These are phyloP conservation scores for Jaculus jaculus DNA, from an alignment of 2,113 vertebrate genomes.

Conservation along the genomic window DNA sequence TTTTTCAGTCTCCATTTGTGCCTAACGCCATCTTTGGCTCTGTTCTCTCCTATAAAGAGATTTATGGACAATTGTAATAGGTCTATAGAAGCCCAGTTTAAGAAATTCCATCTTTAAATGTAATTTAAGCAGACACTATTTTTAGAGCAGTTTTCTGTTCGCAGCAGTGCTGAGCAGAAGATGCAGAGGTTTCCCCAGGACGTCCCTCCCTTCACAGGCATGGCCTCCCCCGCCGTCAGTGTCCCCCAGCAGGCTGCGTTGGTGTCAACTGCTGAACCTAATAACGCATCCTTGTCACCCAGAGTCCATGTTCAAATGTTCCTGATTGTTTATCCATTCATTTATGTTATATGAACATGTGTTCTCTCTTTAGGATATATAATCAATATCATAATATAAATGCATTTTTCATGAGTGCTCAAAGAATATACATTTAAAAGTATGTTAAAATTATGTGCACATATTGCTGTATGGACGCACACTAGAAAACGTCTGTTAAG, in stretches of 20 bases:
- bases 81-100: background rate
- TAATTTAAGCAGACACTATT: background rate
- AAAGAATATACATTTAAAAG: constrained; percentile 9
- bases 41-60: background rate
- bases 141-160: background rate
- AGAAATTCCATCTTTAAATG: background rate
- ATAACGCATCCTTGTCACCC: background rate
- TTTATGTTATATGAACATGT: background rate
- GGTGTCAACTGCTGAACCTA: background rate
- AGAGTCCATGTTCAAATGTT: background rate
- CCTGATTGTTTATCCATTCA: background rate
- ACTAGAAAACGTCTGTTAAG: constrained; percentile 13
- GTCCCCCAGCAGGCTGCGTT: background rate
- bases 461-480: background rate
- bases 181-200: background rate
- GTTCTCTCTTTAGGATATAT: background rate
- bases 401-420: background rate
- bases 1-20: constrained; percentile 3
- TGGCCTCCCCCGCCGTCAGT: background rate
- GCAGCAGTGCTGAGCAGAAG: background rate
- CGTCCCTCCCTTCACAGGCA: no score
- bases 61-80: background rate
- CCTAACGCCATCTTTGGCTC: background rate
- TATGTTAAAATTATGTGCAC: constrained; percentile 5
- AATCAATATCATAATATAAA: background rate